Base-by-base conservation (phyloP, 2,113 vertebrate species). In the Mugil cephalus region DNA sequence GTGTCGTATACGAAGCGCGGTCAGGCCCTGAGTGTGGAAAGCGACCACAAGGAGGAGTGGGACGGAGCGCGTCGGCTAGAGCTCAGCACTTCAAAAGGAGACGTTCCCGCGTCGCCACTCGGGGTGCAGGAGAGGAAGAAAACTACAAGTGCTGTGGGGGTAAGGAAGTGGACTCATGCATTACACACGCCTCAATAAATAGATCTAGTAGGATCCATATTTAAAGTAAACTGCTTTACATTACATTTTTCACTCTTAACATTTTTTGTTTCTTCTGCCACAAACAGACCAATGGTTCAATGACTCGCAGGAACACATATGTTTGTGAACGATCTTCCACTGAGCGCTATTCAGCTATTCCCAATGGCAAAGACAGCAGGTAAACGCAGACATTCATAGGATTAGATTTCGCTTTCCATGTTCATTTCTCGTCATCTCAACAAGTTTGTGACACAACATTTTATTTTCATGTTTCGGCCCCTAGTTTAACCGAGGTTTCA, bases 291-390 rank as follows among this genome's bases (percentile, higher is more conserved):
- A 96, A 95, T 1, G 96, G 95, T 24, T 96, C 96, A 48, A 99
- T 99, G 98, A 97, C 97, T 1, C 94, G 98, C 74, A 97, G 98
- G 84, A 99, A 99, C 83, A 99, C 98, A 0, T 99, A 99, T 0
- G 97, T 99, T 47, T 99, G 98, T 80, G 98, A 99, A 51, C 95
- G 97, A 69, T 92, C 95, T 75, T 93, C 92, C 55, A 94, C 96
- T 12, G 98, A 99, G 68, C 96, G 96, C 18, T 96, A 97, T 50
- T 89, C 94, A 13, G 95, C 95, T 0, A 90, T 99, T 83, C 96
- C 98, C 73, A 99, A 99, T 0, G 98, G 98, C 40, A 99, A 98
- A 88, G 98, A 99, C 88, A 98, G 95, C 96, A 99, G 98, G 98
- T 98, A 89, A 45, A 19, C 35, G 40, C 30, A 59, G 62, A 42